A percentile compares a stretch with the other conserved stretches of the same genome.
These are phyloP conservation scores for Drosophila tsacasi DNA, from an alignment of 1,140 invertebrate genomes.

Conservation along the genomic window DNA sequence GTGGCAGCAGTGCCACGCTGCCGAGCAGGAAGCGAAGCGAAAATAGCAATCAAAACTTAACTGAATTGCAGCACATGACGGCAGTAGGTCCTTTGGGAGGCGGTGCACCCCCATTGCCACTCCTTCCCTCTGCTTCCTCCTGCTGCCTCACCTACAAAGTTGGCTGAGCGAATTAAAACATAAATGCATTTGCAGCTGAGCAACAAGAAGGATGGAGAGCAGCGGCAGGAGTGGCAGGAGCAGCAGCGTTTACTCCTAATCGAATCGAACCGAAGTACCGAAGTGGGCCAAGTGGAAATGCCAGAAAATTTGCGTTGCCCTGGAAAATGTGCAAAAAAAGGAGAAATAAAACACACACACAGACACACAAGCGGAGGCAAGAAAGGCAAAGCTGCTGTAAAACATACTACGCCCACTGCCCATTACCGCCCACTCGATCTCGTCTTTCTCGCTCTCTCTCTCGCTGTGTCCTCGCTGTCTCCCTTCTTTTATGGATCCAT, in stretches of 20 bases:
- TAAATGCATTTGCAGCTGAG: conserved; percentile 71
- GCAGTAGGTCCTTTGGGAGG: conserved; percentile 8
- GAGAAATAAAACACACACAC: neutral
- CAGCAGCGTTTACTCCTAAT: conserved; percentile 36
- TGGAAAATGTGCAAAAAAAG: conserved; percentile 19
- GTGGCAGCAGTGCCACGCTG: conserved; percentile 39
- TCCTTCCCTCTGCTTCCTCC: neutral
- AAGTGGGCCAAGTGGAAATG: conserved; percentile 47
- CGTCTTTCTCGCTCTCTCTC: neutral
- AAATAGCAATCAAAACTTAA: conserved; percentile 84
- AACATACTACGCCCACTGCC: conserved; percentile 40
- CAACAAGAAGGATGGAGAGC: conserved; percentile 15
- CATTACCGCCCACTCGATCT: conserved; percentile 28
- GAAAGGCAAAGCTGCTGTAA: conserved; percentile 22
- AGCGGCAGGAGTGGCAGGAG: conserved; percentile 3
- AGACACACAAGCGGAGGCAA: neutral
- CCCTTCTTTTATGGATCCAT: conserved; percentile 40
- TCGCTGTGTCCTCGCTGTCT: neutral
- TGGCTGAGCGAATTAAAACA: conserved; percentile 74
- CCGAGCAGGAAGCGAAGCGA: conserved; percentile 78
- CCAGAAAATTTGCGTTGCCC: conserved; percentile 41
- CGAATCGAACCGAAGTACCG: conserved; percentile 44
- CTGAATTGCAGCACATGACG: conserved; percentile 77
- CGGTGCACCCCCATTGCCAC: neutral
- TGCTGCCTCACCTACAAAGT: conserved; percentile 39